Base-by-base conservation (phyloP, 2,797 vertebrate genomes). In the Rhadinocentrus ornatus region DNA sequence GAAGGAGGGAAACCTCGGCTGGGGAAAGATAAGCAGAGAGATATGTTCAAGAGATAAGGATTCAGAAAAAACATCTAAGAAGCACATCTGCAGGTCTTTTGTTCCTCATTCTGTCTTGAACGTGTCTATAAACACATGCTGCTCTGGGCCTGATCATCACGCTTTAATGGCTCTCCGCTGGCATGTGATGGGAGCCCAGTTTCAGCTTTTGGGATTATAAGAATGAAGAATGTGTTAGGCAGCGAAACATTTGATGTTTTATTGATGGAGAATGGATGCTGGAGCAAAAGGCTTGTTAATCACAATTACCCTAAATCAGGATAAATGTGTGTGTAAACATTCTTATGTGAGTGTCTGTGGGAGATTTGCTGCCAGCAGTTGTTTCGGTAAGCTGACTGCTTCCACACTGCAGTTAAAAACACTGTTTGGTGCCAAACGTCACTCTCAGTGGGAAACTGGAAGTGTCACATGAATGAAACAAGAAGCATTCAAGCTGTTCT, bases 151-250 rank as follows among this genome's bases (percentile, higher is more conserved):
- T 52, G 75, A 81, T 79, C 77, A 78, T 79, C 64, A 78, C 61
- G 81, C 76, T 89, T 82, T 81, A 71, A 86, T 58, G 35, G 37
- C 37, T 48, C 46, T 64, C 57, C 22, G 20, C 31, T 66, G 65
- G 76, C 69, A 61, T 74, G 73, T 72, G 72, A 78, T 70, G 70
- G 57, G 54, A 74, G 58, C 69, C 81, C 67, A 72, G 71, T 74
- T 75, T 84, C 68, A 82, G 75, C 69, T 73, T 83, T 74, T 72
- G 61, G 71, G 77, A 82, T 88, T 78, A 88, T 84, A 87, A 44
- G 66, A 79, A 78, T 68, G 68, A 78, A 74, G 63, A 87, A 86
- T 80, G 82, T 77, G 69, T 88, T 89, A 88, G 83, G 84, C 80
- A 84, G 70, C 50, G 57, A 81, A 86, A 73, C 73, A 76, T 83